phyloP scores from a whole-genome alignment of 2,888 invertebrate species.

The Caenorhabditis zanzibari region DNA sequence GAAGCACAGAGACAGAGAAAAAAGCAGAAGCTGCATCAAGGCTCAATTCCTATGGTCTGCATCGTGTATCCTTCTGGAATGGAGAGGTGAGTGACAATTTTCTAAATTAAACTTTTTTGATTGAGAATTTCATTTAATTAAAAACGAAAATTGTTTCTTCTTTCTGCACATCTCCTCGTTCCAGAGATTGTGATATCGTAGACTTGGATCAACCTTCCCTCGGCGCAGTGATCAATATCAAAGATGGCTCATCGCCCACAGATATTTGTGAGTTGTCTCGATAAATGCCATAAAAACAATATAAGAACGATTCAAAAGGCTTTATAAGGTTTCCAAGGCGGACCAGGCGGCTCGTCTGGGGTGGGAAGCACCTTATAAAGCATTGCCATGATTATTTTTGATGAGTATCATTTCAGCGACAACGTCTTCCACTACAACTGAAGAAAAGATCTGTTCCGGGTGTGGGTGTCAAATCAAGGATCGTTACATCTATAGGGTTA shows the following conservation, averaged over 20 bases:
- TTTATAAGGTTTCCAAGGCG: conserved; percentile 24
- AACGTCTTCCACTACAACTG: conserved; percentile 17
- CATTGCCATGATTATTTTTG: conserved; percentile 12
- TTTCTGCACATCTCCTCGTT: not conserved
- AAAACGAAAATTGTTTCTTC: not conserved
- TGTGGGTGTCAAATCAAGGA: conserved; percentile 79
- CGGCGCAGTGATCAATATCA: conserved; percentile 25
- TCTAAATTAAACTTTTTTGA: conserved; percentile 20
- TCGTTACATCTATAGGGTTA: conserved; percentile 74
- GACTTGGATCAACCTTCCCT: conserved; percentile 34
- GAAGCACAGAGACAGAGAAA: not conserved
- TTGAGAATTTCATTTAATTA: conserved; percentile 6
- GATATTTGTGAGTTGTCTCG: conserved; percentile 23
- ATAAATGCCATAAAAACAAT: conserved; percentile 10
- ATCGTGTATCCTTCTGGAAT: conserved; percentile 32
- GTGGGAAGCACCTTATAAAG: conserved; percentile 39
- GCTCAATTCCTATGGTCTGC: conserved; percentile 35
- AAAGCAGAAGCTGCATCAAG: not conserved
- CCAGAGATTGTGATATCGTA: conserved; percentile 42
- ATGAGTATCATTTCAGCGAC: conserved; percentile 44
- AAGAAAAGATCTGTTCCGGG: conserved; percentile 69
- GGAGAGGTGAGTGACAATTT: conserved; percentile 53
- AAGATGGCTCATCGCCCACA: conserved; percentile 39
- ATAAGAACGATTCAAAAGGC: conserved; percentile 38
- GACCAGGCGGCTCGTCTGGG: not conserved